Percentiles rank a stretch among this genome's conserved stretches.
These are phyloP conservation scores for Mastomys coucha DNA, from an alignment of 2,113 vertebrate genomes.

Conservation along the genomic window DNA sequence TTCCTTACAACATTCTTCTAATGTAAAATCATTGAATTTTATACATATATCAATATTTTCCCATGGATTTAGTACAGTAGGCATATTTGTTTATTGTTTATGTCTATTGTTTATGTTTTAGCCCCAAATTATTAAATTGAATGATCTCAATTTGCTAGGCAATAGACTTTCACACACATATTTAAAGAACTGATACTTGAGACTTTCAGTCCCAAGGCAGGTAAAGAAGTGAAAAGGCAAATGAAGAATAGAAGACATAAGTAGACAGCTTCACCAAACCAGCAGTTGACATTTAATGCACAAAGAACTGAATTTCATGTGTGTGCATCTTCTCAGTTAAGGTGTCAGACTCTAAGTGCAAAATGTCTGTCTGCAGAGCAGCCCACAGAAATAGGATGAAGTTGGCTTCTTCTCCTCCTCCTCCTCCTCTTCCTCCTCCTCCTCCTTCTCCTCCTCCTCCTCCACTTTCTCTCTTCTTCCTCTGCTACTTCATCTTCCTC, in stretches of 20 bases:
- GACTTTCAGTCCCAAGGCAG: not conserved
- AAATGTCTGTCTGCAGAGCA: not conserved
- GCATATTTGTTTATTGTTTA: too few species aligned
- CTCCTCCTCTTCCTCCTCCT: too few species aligned
- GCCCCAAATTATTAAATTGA: not conserved
- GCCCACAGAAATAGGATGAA: fast-evolving
- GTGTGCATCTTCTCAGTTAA: not conserved
- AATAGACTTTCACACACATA: not conserved
- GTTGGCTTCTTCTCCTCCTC: too few species aligned
- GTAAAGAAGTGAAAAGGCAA: not conserved
- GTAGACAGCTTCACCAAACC: too few species aligned
- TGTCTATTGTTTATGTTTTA: not conserved
- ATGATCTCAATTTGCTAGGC: not conserved
- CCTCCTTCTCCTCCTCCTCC: too few species aligned
- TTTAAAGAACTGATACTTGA: not conserved
- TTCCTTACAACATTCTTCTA: not conserved
- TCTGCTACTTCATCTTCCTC: too few species aligned
- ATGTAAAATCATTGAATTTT: constrained; percentile 14
- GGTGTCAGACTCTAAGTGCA: not conserved
- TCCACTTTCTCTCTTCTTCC: too few species aligned
- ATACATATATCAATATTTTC: not conserved
- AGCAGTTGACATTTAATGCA: fast-evolving
- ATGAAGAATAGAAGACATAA: not conserved
- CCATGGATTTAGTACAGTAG: not conserved
- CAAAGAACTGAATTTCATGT: not conserved